These are phyloP conservation scores for Lanius collurio DNA, from an alignment of 2,113 vertebrate species.

Conservation along the genomic window DNA sequence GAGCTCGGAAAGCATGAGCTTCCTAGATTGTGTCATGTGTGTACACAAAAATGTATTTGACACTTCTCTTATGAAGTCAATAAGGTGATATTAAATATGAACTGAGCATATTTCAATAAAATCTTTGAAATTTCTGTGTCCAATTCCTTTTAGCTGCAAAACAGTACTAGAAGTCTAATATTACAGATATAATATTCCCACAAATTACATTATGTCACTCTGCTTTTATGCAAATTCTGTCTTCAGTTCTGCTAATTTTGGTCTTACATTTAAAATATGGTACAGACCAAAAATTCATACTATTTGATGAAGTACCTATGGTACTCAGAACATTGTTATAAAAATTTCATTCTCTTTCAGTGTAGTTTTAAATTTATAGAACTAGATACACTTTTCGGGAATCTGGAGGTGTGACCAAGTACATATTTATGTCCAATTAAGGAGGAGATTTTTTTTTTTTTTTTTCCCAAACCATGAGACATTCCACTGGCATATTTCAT, in stretches of 20 bases:
- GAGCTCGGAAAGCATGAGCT: background rate
- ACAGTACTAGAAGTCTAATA: background rate
- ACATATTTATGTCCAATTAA: background rate
- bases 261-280: background rate
- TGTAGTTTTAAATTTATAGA: background rate
- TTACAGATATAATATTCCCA: background rate
- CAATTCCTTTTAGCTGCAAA: background rate
- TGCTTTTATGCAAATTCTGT: background rate
- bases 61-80: background rate
- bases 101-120: background rate
- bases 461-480: background rate
- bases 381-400: background rate
- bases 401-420: background rate
- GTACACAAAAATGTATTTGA: background rate
- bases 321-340: background rate
- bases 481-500: background rate
- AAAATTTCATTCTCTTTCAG: background rate
- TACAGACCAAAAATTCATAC: background rate
- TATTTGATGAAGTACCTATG: background rate
- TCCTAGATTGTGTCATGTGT: background rate
- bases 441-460: background rate
- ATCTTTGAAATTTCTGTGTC: background rate
- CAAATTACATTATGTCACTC: background rate
- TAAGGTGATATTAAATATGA: background rate
- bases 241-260: background rate